These are phyloP conservation scores for Onychorhynchus coronatus DNA, from an alignment of 2,113 vertebrate genomes.

Conservation along the genomic window DNA sequence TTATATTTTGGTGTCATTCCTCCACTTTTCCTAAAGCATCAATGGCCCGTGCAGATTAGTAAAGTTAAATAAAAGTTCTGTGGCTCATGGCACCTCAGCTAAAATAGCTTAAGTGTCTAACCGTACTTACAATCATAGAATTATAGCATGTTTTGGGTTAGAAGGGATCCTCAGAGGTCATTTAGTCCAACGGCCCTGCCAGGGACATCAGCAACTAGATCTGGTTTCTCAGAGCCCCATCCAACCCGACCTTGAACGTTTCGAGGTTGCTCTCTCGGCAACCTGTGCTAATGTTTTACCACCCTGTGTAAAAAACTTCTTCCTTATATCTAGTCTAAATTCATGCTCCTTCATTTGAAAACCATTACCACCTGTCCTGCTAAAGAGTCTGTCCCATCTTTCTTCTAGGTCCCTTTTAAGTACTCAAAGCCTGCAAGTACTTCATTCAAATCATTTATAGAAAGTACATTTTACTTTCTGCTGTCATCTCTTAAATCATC, in stretches of 20 bases:
- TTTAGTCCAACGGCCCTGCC: neutral
- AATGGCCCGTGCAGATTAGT: neutral
- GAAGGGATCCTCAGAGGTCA: neutral
- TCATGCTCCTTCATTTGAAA: neutral
- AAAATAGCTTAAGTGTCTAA: neutral
- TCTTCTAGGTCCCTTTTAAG: neutral
- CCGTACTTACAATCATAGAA: neutral
- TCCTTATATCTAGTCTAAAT: neutral
- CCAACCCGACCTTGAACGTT: neutral
- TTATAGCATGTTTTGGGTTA: neutral
- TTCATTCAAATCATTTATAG: neutral
- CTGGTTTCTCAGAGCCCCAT: neutral
- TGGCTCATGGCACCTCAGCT: neutral
- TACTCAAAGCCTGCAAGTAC: neutral
- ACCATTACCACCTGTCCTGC: neutral
- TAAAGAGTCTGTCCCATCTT: neutral
- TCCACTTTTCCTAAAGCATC: neutral
- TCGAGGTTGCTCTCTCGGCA: neutral
- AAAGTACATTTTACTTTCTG: neutral
- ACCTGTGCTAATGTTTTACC: neutral
- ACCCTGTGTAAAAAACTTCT: neutral
- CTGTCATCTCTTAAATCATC: neutral
- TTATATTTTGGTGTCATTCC: neutral
- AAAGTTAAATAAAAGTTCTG: neutral
- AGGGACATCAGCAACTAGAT: neutral